Conservation (phyloP, 2,113 vertebrate genomes). For the Dicerorhinus sumatrensis region DNA sequence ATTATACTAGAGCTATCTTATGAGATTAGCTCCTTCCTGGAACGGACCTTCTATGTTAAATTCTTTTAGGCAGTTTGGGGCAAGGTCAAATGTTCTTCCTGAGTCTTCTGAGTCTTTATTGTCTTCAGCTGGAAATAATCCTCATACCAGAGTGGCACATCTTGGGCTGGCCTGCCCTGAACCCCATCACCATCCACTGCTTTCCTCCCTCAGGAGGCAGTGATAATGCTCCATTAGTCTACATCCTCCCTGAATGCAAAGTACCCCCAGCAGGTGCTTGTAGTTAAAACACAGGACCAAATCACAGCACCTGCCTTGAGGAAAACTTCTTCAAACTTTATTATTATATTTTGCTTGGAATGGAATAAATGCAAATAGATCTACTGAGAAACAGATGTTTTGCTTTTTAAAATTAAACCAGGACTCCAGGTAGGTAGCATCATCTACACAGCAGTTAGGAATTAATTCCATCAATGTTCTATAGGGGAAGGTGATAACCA, state of each 20-base stretch:
- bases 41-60: too few species aligned
- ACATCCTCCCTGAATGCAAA: background rate
- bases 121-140: too few species aligned
- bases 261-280: background rate
- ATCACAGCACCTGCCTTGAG: conserved; percentile 26
- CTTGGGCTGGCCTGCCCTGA: too few species aligned
- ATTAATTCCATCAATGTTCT: background rate
- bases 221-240: background rate
- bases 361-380: conserved; percentile 53
- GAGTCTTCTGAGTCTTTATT: too few species aligned
- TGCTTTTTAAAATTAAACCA: conserved; percentile 66
- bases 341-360: conserved; percentile 47
- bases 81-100: too few species aligned
- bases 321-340: conserved; percentile 38
- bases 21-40: too few species aligned
- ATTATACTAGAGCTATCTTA: too few species aligned
- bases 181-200: background rate
- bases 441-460: background rate
- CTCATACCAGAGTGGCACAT: too few species aligned
- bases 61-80: too few species aligned
- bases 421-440: background rate
- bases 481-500: background rate
- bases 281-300: background rate
- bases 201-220: background rate
- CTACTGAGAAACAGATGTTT: conserved; percentile 50